These are phyloP conservation scores for Lerema accius DNA, from an alignment of 1,140 invertebrate genomes.

Conservation along the genomic window DNA sequence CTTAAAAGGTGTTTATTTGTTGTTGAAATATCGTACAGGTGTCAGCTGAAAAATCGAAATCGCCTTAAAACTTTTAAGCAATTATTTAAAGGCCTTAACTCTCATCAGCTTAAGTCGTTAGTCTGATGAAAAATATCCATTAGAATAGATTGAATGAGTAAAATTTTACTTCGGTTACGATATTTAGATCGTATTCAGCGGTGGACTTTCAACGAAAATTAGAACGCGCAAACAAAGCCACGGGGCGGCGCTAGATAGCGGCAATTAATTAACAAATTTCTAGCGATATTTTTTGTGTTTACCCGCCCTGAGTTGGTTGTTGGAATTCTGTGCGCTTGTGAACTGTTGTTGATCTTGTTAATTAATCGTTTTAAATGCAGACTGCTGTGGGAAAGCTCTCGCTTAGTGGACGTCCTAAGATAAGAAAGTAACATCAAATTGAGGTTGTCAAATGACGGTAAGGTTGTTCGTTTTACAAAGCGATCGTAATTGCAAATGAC, in stretches of 20 bases:
- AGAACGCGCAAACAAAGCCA: constrained; percentile 22
- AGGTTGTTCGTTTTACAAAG: constrained; percentile 10
- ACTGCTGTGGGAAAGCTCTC: constrained; percentile 27
- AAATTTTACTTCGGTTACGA: constrained; percentile 8
- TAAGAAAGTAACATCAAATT: background rate
- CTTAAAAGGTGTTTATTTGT: too few species aligned
- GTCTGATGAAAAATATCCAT: constrained; percentile 9
- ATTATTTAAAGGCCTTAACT: constrained; percentile 5
- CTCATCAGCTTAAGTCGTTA: constrained; percentile 5
- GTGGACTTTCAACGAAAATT: constrained; percentile 18
- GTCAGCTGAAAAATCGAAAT: background rate
- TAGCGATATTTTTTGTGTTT: constrained; percentile 52
- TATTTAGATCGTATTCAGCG: constrained; percentile 23
- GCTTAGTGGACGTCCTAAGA: constrained; percentile 3
- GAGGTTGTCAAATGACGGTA: background rate
- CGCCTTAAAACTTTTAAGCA: background rate
- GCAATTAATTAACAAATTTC: constrained; percentile 47
- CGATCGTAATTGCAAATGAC: constrained; percentile 21
- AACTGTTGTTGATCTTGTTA: constrained; percentile 70
- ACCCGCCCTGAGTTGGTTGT: constrained; percentile 46
- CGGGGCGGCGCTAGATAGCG: constrained; percentile 24
- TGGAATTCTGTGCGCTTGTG: constrained; percentile 57
- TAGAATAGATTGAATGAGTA: background rate
- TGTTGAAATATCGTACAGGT: background rate
- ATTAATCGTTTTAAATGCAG: constrained; percentile 75